A percentile compares a stretch with the other conserved stretches of the same genome.
phyloP scores from a whole-genome alignment of 2,113 vertebrate species.

The Tychaedon coryphoeus region DNA sequence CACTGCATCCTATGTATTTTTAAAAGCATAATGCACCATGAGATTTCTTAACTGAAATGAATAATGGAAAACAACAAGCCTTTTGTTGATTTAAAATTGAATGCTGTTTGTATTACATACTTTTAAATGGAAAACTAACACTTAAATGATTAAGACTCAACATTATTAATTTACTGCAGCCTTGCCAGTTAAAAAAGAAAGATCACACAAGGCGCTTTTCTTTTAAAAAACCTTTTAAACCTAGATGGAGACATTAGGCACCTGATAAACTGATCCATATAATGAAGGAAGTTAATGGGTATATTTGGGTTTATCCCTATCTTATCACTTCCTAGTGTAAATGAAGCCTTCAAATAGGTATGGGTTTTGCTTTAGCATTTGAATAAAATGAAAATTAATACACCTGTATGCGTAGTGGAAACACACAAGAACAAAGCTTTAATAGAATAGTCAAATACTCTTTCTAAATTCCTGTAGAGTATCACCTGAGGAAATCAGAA shows the following conservation, averaged over 20 bases:
- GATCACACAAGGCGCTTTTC: not conserved
- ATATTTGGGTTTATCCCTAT: not conserved
- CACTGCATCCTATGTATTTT: not conserved
- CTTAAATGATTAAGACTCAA: not conserved
- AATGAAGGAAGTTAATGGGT: not conserved
- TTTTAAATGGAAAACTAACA: not conserved
- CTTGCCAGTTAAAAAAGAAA: not conserved
- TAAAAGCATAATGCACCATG: not conserved
- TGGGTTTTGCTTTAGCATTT: not conserved
- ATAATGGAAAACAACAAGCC: not conserved
- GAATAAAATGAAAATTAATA: not conserved
- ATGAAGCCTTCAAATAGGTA: not conserved
- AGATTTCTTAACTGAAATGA: not conserved
- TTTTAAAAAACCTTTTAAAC: not conserved
- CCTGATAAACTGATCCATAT: not conserved
- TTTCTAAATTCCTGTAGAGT: not conserved
- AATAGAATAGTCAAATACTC: not conserved
- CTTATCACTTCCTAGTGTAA: not conserved
- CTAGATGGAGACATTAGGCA: not conserved
- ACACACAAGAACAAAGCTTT: not conserved
- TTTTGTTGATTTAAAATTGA: not conserved
- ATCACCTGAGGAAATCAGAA: not conserved
- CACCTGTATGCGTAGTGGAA: not conserved
- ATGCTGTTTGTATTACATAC: not conserved
- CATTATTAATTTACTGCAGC: not conserved